phyloP scores from a whole-genome alignment of 2,797 vertebrate species.

The Crenuchus spilurus region DNA sequence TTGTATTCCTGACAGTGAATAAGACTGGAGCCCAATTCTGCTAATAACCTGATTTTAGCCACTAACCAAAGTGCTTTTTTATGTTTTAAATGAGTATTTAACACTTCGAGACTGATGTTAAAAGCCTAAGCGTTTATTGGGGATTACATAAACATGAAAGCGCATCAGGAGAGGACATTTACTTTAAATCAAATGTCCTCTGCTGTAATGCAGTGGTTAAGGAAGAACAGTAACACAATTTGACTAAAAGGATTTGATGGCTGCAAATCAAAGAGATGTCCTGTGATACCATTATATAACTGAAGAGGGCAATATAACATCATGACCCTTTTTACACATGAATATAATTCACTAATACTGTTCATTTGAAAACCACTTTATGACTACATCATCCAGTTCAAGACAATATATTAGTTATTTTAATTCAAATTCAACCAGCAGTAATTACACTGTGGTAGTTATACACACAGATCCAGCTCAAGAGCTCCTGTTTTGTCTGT shows the following conservation, averaged over 20 bases:
- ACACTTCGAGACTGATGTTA: conserved; percentile 13
- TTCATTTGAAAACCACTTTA: no score
- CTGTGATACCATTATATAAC: conserved; percentile 12
- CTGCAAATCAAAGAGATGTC: background rate
- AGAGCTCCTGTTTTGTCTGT: background rate
- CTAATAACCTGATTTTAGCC: conserved; percentile 26
- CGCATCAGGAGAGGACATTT: background rate
- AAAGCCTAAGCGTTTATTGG: conserved; percentile 15
- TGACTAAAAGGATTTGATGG: background rate
- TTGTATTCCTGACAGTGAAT: conserved; percentile 10
- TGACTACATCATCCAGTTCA: background rate
- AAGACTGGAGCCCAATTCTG: conserved; percentile 3
- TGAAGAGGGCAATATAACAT: conserved; percentile 45
- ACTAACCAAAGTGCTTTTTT: conserved; percentile 21
- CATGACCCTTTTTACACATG: conserved; percentile 3
- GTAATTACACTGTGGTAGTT: background rate
- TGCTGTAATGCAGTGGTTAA: conserved; percentile 7
- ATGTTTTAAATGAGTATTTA: conserved; percentile 29
- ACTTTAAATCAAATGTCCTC: conserved; percentile 11
- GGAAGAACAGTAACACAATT: background rate
- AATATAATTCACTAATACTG: no score
- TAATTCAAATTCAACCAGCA: no score
- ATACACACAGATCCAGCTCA: background rate
- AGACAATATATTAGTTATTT: no score
- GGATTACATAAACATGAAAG: conserved; percentile 1